These are phyloP conservation scores for Callionymus lyra DNA, from an alignment of 2,113 vertebrate genomes.

Conservation along the genomic window DNA sequence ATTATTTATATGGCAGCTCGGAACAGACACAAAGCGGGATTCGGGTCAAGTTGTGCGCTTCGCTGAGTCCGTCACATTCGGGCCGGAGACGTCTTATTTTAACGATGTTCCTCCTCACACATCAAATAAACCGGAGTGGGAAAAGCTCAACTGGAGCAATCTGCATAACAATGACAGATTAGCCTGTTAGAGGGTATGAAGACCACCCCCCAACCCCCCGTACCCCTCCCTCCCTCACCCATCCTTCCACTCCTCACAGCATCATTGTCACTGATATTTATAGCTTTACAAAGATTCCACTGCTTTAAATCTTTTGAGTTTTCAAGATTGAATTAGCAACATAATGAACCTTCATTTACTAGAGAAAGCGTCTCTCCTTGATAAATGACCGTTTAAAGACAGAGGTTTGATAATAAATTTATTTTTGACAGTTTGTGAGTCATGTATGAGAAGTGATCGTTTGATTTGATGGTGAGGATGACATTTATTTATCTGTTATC, in stretches of 20 bases:
- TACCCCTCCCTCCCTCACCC: constrained; percentile 20
- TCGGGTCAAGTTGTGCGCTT: constrained; percentile 48
- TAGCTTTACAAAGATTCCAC: no score
- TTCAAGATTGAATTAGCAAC: no score
- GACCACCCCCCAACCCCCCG: constrained; percentile 8
- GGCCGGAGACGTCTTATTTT: constrained; percentile 26
- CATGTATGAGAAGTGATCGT: no score
- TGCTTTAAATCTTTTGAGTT: no score
- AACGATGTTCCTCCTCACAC: constrained; percentile 17
- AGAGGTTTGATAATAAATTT: no score
- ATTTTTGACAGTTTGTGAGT: no score
- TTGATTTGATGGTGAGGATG: no score
- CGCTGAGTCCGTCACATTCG: no score
- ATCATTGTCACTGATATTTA: constrained; percentile 28
- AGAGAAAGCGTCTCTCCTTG: no score
- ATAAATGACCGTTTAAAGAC: no score
- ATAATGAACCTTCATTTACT: no score
- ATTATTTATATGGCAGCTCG: constrained; percentile 44
- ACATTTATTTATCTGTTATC: no score
- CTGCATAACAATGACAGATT: constrained; percentile 50
- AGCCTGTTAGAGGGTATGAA: constrained; percentile 25
- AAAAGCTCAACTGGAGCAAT: constrained; percentile 27
- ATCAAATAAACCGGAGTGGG: constrained; percentile 27
- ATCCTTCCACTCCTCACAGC: constrained; percentile 21
- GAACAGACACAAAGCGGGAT: constrained; percentile 47